Percentiles rank a stretch among this genome's conserved stretches.
Evolutionary conservation across 2,113 vertebrate genomes (phyloP).

Genomic region (Gavia stellata): DNA sequence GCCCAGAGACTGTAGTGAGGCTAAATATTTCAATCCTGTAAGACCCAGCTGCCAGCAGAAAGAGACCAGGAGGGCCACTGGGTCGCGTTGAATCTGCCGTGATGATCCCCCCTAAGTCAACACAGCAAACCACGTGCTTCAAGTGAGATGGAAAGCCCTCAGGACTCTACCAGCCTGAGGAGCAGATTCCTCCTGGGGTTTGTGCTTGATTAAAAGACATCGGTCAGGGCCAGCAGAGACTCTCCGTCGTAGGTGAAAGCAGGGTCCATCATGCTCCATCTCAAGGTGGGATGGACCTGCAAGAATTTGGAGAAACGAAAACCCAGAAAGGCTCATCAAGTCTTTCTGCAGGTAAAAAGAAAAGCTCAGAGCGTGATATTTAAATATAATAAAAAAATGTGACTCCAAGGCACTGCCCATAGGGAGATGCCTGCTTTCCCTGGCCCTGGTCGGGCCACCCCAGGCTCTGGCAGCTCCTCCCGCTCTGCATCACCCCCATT

Average conservation of each 20-base stretch:
- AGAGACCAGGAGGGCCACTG: background rate
- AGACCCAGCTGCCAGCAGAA: background rate
- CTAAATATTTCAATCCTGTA: background rate
- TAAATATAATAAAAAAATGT: background rate
- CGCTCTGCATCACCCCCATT: fast-evolving
- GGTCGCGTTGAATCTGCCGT: background rate
- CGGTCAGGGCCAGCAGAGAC: background rate
- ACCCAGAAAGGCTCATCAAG: background rate
- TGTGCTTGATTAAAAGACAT: fast-evolving
- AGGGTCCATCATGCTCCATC: background rate
- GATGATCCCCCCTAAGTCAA: background rate
- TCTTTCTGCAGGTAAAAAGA: background rate
- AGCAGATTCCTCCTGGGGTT: background rate
- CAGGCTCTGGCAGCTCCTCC: background rate
- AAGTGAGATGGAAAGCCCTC: background rate
- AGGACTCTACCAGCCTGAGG: background rate
- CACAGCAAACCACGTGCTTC: background rate
- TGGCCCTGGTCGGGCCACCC: background rate
- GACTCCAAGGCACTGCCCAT: background rate
- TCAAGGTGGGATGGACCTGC: background rate
- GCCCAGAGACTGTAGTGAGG: background rate
- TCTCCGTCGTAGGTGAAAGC: fast-evolving
- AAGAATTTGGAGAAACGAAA: background rate
- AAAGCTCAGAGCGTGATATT: background rate
- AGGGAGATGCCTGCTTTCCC: background rate